phyloP scores from a whole-genome alignment of 2,113 vertebrate genomes.

The Columba janthina region DNA sequence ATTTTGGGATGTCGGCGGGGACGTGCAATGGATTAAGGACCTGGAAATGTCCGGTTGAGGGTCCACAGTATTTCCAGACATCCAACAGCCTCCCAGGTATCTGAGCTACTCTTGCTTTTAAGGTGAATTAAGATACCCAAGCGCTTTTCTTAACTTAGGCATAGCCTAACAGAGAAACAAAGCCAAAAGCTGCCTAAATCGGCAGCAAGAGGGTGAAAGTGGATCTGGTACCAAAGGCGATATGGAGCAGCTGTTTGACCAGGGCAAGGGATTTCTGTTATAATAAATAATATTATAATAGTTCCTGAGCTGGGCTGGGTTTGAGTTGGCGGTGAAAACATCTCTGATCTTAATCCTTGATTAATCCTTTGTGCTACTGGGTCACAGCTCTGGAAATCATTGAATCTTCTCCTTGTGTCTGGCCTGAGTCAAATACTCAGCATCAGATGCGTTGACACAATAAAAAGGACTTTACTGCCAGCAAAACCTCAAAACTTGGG shows the following conservation, averaged over 20 bases:
- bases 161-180: not conserved
- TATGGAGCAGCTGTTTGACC: not conserved
- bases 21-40: not conserved
- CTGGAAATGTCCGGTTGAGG: not conserved
- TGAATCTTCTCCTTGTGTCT: not conserved
- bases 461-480: not conserved
- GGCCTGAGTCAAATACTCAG: not conserved
- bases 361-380: not conserved
- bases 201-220: fast-evolving
- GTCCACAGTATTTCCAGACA: fast-evolving
- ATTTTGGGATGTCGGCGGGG: not conserved
- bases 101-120: fast-evolving
- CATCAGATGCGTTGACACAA: fast-evolving
- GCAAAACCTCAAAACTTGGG: not conserved
- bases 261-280: not conserved
- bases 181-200: not conserved
- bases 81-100: not conserved
- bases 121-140: too few species aligned
- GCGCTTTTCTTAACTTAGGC: not conserved
- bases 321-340: fast-evolving
- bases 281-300: too few species aligned
- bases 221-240: not conserved
- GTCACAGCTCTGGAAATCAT: not conserved
- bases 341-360: not conserved
- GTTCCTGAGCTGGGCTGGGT: not conserved